Conservation (phyloP, 2,797 vertebrate species). For the Selene dorsalis region DNA sequence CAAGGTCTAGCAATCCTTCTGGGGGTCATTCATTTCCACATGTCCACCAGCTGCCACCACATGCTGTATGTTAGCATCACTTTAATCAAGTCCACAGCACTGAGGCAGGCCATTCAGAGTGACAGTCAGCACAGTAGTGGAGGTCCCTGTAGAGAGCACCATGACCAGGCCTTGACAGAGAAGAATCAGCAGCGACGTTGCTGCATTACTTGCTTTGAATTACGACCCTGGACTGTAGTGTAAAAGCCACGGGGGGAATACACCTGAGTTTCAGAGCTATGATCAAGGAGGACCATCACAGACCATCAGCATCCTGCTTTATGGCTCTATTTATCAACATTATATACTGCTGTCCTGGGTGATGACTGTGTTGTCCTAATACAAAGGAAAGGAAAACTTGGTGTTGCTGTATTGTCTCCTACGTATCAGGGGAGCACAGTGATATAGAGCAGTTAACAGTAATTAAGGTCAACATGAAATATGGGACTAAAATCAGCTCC, state of each 20-base stretch:
- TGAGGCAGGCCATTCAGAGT: slow-evolving; percentile 15
- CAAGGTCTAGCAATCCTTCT: slow-evolving; percentile 25
- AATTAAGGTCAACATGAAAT: neutral
- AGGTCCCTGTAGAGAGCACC: slow-evolving; percentile 29
- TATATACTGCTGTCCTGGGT: slow-evolving; percentile 39
- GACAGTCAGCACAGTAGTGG: slow-evolving; percentile 25
- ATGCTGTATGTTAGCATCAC: slow-evolving; percentile 31
- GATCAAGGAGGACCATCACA: slow-evolving; percentile 53
- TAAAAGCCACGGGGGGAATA: slow-evolving; percentile 52
- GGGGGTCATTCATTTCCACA: slow-evolving; percentile 23
- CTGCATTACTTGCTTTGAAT: slow-evolving; percentile 62
- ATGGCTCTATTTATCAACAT: slow-evolving; percentile 57
- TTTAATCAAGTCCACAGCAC: slow-evolving; percentile 48
- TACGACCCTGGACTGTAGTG: slow-evolving; percentile 40
- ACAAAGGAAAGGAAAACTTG: slow-evolving; percentile 23
- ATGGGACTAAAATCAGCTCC: neutral
- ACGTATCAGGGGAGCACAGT: neutral
- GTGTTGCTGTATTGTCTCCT: neutral
- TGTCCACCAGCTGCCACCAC: slow-evolving; percentile 7
- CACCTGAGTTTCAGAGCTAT: slow-evolving; percentile 36
- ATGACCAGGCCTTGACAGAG: slow-evolving; percentile 42
- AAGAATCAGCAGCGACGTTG: slow-evolving; percentile 56
- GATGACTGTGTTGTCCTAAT: slow-evolving; percentile 16
- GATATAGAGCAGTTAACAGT: neutral
- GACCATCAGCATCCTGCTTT: slow-evolving; percentile 56